A percentile compares a stretch with the other conserved stretches of the same genome.
These are phyloP conservation scores for Trichogramma dendrolimi DNA, from an alignment of 2,888 invertebrate species.

Conservation along the genomic window DNA sequence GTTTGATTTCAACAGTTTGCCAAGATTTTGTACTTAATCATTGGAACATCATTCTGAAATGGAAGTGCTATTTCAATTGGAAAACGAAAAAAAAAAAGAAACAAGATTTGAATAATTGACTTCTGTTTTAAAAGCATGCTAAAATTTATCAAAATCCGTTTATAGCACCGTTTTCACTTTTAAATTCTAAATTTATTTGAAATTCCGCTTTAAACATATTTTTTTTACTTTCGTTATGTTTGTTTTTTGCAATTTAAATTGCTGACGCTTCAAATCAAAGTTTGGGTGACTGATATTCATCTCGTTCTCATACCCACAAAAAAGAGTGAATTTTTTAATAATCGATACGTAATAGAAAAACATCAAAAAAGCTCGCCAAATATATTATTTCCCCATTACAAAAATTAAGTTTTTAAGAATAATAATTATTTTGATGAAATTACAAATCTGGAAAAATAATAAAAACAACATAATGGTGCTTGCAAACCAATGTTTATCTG, in stretches of 20 bases:
- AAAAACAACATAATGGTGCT: constrained; percentile 13
- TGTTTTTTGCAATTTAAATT: too few relatives aligned
- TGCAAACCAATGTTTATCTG: neutral
- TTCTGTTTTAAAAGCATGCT: too few relatives aligned
- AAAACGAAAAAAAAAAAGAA: too few relatives aligned
- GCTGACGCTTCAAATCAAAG: too few relatives aligned
- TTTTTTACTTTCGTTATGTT: too few relatives aligned
- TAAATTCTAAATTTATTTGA: too few relatives aligned
- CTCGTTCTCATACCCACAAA: neutral
- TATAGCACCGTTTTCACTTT: too few relatives aligned
- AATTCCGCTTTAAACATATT: too few relatives aligned
- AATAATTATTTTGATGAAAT: neutral
- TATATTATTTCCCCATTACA: neutral
- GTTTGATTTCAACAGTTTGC: constrained; percentile 28
- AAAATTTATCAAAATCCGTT: too few relatives aligned
- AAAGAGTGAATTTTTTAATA: neutral
- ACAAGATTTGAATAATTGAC: too few relatives aligned
- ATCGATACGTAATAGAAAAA: neutral
- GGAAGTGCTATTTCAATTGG: neutral
- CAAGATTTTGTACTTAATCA: constrained; percentile 27
- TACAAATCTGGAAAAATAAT: constrained; percentile 2
- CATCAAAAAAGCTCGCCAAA: neutral
- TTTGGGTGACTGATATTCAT: too few relatives aligned
- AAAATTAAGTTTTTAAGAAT: neutral
- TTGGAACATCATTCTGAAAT: constrained; percentile 21